phyloP scores from a whole-genome alignment of 2,113 vertebrate genomes.

The Corapipo altera region DNA sequence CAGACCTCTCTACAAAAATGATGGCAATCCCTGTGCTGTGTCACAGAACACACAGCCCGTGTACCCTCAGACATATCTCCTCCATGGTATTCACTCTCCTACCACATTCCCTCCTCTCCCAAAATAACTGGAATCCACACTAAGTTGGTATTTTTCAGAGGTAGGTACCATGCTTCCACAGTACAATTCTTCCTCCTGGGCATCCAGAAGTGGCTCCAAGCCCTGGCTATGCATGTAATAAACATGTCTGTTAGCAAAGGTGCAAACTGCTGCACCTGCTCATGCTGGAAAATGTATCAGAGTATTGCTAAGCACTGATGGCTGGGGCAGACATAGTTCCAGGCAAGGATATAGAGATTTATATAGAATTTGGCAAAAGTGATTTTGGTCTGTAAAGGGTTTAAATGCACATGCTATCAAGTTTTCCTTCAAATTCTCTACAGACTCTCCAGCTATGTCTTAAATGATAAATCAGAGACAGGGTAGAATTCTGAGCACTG shows the following conservation, averaged over 20 bases:
- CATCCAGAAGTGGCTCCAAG: accelerated
- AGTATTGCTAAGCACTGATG: background rate
- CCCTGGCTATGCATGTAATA: background rate
- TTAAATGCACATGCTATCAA: background rate
- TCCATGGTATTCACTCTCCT: background rate
- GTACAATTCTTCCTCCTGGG: background rate
- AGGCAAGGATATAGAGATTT: background rate
- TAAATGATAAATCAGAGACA: constrained; percentile 26
- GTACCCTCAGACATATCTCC: background rate
- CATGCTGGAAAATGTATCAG: background rate
- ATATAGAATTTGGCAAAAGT: constrained; percentile 10
- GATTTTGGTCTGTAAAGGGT: background rate
- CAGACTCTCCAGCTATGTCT: background rate
- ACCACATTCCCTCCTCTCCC: background rate
- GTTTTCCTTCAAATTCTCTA: constrained; percentile 6
- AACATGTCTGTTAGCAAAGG: background rate
- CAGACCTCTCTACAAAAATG: background rate
- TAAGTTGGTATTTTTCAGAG: background rate
- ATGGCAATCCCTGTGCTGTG: accelerated
- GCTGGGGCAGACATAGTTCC: background rate
- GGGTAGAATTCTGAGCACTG: background rate
- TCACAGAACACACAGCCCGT: background rate
- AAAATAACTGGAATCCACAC: background rate
- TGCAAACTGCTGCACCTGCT: background rate
- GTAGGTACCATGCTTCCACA: background rate